A percentile compares a stretch with the other conserved stretches of the same genome.
phyloP scores from a whole-genome alignment of 2,888 invertebrate species.

The Tholera decimalis region DNA sequence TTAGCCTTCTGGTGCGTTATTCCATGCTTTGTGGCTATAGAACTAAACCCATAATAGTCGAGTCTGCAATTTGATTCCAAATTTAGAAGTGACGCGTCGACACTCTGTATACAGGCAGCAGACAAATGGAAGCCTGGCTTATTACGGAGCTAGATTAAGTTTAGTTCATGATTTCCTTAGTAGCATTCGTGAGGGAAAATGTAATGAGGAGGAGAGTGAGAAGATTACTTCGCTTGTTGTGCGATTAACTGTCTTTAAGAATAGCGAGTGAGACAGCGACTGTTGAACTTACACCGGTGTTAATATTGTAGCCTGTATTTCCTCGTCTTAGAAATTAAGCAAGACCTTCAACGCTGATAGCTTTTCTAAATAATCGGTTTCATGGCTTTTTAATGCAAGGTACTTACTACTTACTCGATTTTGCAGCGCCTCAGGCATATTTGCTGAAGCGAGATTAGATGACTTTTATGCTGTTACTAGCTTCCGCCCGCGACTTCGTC shows the following conservation, averaged over 20 bases:
- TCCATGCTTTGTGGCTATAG: not conserved
- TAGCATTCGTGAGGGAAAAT: slow-evolving; percentile 15
- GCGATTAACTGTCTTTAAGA: not conserved
- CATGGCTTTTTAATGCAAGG: not conserved
- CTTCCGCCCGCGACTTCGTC: too few species aligned
- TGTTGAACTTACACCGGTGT: not conserved
- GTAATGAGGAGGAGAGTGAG: slow-evolving; percentile 13
- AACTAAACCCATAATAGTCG: slow-evolving; percentile 1
- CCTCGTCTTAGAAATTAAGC: not conserved
- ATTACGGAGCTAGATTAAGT: slow-evolving; percentile 49
- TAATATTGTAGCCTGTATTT: not conserved
- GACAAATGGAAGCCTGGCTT: slow-evolving; percentile 53
- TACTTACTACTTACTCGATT: too few species aligned
- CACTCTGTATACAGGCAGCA: slow-evolving; percentile 44
- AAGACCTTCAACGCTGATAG: not conserved
- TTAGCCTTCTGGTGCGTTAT: not conserved
- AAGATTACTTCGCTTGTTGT: slow-evolving; percentile 16
- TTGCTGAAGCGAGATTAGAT: too few species aligned
- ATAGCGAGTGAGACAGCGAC: not conserved
- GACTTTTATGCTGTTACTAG: too few species aligned
- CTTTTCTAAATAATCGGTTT: not conserved
- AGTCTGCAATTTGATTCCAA: slow-evolving; percentile 44
- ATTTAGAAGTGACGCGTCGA: slow-evolving; percentile 47
- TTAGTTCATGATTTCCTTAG: slow-evolving; percentile 43
- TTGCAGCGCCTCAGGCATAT: too few species aligned